Evolutionary conservation across 2,888 invertebrate genomes (phyloP), one percentile per base, ranked within the genome.

Genomic region (Doris montereyensis): DNA sequence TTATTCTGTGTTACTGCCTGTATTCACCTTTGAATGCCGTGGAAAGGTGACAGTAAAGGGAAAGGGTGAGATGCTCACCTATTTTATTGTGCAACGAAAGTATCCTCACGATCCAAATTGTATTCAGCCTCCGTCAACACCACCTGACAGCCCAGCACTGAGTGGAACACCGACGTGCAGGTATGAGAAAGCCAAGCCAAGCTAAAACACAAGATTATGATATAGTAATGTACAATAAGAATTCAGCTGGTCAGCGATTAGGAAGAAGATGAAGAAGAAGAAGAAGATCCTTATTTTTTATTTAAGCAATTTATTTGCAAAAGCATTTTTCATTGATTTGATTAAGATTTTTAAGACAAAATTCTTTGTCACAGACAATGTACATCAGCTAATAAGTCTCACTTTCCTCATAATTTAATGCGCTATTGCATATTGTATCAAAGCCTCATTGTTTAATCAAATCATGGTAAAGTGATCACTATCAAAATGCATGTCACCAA

Each of bases 41-140:
- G 89, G 89, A 0, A 84, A 95, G 87, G 96, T 97, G 1, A 96
- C 96, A 91, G 96, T 97, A 0, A 97, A 97, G 89, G 97, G 97
- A 0, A 97, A 97, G 91, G 97, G 97, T 0, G 96, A 97, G 88
- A 97, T 97, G 96, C 96, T 96, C 4, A 97, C 97, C 0, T 97
- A 96, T 89, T 97, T 97, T 90, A 93, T 97, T 10, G 76, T 65
- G 41, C 76, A 79, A 17, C 41, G 79, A 3, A 70, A 70, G 13
- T 35, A 58, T n/a, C 79, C 79, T 3, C 32, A 76, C 30, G 79
- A 79, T 35, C 72, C 76, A 10, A 79, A 32, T 17, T 79, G 79
- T 65, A 79, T 79, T n/a, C 52, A 58, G n/a, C 79, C 79, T 10
- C 79, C 79, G 26, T 28, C 62, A 17, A 76, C 79, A 5, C 79